Conservation (phyloP, 2,888 invertebrate genomes). For the Ptychoptera contaminata region DNA sequence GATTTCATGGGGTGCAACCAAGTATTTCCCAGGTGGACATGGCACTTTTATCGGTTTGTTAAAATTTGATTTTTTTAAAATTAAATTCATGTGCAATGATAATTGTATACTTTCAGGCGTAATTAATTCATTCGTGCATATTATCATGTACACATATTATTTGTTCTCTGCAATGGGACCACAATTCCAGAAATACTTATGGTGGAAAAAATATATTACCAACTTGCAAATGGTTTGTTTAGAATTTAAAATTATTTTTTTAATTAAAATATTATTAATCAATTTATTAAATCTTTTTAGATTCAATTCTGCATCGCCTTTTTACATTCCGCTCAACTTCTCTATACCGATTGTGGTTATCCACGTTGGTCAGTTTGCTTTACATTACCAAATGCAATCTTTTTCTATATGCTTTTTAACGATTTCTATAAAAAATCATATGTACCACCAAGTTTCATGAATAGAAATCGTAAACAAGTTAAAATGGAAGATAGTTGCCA, state of each 20-base stretch:
- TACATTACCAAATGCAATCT: constrained; percentile 76
- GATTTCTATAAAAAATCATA: constrained; percentile 81
- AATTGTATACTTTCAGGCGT: constrained; percentile 33
- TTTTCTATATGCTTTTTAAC: constrained; percentile 84
- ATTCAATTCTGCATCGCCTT: constrained; percentile 82
- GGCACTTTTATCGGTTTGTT: constrained; percentile 60
- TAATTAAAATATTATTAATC: neutral
- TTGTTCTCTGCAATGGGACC: constrained; percentile 81
- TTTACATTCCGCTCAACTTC: constrained; percentile 67
- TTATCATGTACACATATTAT: constrained; percentile 89
- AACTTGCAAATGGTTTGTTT: constrained; percentile 69
- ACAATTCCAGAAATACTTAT: constrained; percentile 69
- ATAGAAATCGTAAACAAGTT: no score
- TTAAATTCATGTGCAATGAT: no score
- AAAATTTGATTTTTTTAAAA: constrained; percentile 18
- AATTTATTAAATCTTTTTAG: constrained; percentile 29
- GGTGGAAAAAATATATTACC: constrained; percentile 91
- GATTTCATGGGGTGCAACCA: constrained; percentile 84
- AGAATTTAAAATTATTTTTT: neutral
- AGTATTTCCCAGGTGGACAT: constrained; percentile 77
- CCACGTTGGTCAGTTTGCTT: constrained; percentile 69
- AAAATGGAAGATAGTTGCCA: no score
- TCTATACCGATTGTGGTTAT: constrained; percentile 78
- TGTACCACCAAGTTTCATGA: constrained; percentile 5
- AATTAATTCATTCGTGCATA: constrained; percentile 87